A percentile compares a stretch with the other conserved stretches of the same genome.
These are phyloP conservation scores for Xylophagus ater DNA, from an alignment of 2,888 invertebrate species.

Conservation along the genomic window DNA sequence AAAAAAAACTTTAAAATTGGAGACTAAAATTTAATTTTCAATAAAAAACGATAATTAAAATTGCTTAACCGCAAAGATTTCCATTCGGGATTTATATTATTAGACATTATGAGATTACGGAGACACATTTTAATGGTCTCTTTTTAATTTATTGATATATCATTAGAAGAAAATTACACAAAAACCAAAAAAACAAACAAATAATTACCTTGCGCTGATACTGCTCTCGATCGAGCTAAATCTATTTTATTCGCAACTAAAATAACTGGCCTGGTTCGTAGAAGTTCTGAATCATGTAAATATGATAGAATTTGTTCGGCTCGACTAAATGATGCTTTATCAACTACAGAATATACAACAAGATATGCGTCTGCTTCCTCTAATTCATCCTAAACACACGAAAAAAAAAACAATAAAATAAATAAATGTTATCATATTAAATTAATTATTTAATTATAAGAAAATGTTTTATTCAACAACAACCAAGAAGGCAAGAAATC, in stretches of 20 bases:
- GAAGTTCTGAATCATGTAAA: constrained; percentile 67
- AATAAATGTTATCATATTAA: too few relatives aligned
- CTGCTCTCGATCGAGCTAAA: constrained; percentile 77
- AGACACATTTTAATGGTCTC: background rate
- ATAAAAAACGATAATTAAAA: too few relatives aligned
- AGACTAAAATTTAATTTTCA: too few relatives aligned
- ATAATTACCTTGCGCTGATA: constrained; percentile 73
- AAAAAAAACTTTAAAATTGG: too few relatives aligned
- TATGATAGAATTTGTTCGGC: constrained; percentile 69
- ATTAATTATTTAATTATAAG: too few relatives aligned
- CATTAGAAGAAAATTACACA: constrained; percentile 5
- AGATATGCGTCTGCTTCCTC: constrained; percentile 76
- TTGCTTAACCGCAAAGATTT: too few relatives aligned
- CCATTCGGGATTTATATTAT: too few relatives aligned
- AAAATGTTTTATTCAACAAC: too few relatives aligned
- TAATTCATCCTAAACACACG: constrained; percentile 55
- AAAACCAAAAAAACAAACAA: too few relatives aligned
- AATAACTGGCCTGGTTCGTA: constrained; percentile 66
- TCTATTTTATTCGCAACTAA: constrained; percentile 91
- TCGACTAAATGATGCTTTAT: constrained; percentile 75
- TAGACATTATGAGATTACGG: too few relatives aligned
- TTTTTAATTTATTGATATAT: background rate
- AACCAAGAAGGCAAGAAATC: too few relatives aligned
- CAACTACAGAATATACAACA: constrained; percentile 83
- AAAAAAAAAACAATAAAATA: constrained; percentile 15